A percentile compares a stretch with the other conserved stretches of the same genome.
These are phyloP conservation scores for Cynopterus brachyotis DNA, from an alignment of 2,113 vertebrate genomes.

Conservation along the genomic window DNA sequence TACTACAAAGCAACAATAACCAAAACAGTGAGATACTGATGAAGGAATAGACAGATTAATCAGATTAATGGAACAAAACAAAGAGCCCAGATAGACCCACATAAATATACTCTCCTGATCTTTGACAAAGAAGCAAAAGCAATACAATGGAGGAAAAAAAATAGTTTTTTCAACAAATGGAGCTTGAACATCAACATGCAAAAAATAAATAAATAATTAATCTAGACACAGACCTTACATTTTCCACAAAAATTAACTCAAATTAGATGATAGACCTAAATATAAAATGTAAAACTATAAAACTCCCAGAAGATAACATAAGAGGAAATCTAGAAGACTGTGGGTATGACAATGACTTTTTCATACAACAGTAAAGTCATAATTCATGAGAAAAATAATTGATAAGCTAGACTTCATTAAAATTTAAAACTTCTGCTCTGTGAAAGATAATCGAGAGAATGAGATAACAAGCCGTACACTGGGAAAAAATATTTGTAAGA, in stretches of 20 bases:
- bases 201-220: neutral
- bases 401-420: neutral
- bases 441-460: neutral
- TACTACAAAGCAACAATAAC: neutral
- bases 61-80: neutral
- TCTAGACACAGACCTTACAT: neutral
- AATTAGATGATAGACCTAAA: neutral
- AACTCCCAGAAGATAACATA: neutral
- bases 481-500: neutral
- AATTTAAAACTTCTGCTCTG: neutral
- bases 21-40: neutral
- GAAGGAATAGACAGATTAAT: neutral
- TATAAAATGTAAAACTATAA: neutral
- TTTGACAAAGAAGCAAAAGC: neutral
- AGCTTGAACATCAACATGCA: neutral
- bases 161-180: neutral
- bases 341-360: neutral
- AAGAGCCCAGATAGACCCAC: neutral
- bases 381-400: neutral
- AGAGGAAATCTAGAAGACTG: neutral
- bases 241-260: neutral
- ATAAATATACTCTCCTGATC: neutral
- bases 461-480: neutral
- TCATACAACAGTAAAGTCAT: neutral
- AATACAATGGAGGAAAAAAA: neutral